Conservation (phyloP, 2,888 invertebrate species). For the Liopterus haemorrhoidalis region DNA sequence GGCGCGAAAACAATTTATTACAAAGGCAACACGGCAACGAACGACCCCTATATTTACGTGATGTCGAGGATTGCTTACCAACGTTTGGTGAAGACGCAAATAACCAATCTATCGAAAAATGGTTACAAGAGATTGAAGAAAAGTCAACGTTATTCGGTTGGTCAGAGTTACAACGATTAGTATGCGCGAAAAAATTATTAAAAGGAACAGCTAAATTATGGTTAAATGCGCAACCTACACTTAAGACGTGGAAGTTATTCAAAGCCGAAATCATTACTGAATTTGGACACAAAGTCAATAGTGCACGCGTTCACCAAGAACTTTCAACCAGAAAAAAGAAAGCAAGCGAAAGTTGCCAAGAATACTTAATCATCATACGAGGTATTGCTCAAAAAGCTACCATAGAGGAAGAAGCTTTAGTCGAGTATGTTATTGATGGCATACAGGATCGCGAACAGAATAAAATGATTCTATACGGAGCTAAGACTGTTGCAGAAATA, state of each 20-base stretch:
- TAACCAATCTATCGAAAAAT: slow-evolving; percentile 9
- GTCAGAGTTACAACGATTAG: slow-evolving; percentile 11
- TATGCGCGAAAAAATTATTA: slow-evolving; percentile 13
- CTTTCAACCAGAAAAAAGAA: slow-evolving; percentile 19
- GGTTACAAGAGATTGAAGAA: slow-evolving; percentile 16
- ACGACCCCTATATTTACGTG: too few relatives aligned
- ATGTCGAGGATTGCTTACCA: slow-evolving; percentile 12
- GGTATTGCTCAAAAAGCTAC: slow-evolving; percentile 27
- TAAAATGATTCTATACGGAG: slow-evolving; percentile 11
- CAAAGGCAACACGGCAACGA: too few relatives aligned
- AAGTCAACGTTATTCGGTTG: slow-evolving; percentile 6
- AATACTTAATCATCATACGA: slow-evolving; percentile 29
- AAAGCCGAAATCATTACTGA: slow-evolving; percentile 21
- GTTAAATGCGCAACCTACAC: neutral
- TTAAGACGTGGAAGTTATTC: slow-evolving; percentile 21
- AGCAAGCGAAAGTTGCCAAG: slow-evolving; percentile 18
- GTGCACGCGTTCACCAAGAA: slow-evolving; percentile 25
- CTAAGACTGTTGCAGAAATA: slow-evolving; percentile 21
- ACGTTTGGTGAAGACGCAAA: slow-evolving; percentile 12
- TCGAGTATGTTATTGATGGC: slow-evolving; percentile 29
- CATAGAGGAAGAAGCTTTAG: slow-evolving; percentile 26
- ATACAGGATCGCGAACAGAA: slow-evolving; percentile 22
- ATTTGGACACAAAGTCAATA: slow-evolving; percentile 25
- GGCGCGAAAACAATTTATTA: slow-evolving; percentile 5
- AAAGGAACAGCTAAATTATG: slow-evolving; percentile 13